Conservation (phyloP, 2,888 invertebrate genomes). For the Eremobia ochroleuca region DNA sequence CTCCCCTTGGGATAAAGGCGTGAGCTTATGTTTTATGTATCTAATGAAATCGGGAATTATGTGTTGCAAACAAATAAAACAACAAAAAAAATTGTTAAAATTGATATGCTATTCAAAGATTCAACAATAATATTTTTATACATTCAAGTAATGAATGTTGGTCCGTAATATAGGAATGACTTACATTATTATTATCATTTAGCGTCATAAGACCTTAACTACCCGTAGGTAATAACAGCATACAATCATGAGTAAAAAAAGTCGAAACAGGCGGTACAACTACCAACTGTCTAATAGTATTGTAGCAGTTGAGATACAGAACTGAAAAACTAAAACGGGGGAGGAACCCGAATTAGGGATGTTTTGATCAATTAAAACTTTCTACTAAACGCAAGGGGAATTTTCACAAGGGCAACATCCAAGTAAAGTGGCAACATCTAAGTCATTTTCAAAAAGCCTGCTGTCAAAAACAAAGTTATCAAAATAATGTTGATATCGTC, state of each 20-base stretch:
- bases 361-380: background rate
- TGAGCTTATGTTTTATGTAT: background rate
- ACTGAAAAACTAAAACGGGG: background rate
- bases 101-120: constrained; percentile 64
- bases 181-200: constrained; percentile 46
- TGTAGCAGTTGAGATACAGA: background rate
- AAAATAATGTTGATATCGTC: background rate
- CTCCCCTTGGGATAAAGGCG: no score
- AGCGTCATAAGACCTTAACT: constrained; percentile 51
- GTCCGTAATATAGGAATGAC: constrained; percentile 45
- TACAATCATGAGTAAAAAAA: background rate
- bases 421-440: no score
- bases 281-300: background rate
- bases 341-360: background rate
- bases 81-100: constrained; percentile 23
- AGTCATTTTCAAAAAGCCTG: background rate
- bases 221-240: constrained; percentile 6
- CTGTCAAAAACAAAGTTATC: no score
- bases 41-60: background rate
- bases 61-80: constrained; percentile 24
- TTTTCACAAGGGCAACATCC: background rate
- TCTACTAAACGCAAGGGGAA: background rate
- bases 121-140: constrained; percentile 43
- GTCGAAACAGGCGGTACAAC: background rate
- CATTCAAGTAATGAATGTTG: constrained; percentile 59